Percentiles rank a stretch among this genome's conserved stretches.
These are phyloP conservation scores for Emmelina monodactyla DNA, from an alignment of 2,888 invertebrate genomes.

Conservation along the genomic window DNA sequence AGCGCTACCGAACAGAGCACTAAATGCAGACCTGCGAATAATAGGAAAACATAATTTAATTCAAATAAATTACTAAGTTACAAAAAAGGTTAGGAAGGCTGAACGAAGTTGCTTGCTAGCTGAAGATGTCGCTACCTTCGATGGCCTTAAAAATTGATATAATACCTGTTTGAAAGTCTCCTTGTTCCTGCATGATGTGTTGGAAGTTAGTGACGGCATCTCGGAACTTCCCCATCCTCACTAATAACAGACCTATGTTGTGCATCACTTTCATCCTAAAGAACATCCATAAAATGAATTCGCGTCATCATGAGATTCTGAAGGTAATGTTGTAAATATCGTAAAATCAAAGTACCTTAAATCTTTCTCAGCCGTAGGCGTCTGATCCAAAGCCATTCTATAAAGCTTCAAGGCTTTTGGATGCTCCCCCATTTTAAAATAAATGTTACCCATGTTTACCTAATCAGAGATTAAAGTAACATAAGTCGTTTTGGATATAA, in stretches of 20 bases:
- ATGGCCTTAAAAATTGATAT: too few relatives aligned
- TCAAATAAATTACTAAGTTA: too few relatives aligned
- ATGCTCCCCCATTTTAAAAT: conserved; percentile 92
- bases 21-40: conserved; percentile 79
- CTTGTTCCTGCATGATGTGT: conserved; percentile 96
- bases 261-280: conserved; percentile 95
- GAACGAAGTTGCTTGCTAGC: too few relatives aligned
- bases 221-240: conserved; percentile 94
- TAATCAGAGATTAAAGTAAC: conserved; percentile 20
- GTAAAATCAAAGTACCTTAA: conserved; percentile 68
- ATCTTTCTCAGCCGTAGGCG: conserved; percentile 91
- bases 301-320: too few relatives aligned
- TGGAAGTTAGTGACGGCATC: conserved; percentile 98
- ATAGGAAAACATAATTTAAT: too few relatives aligned
- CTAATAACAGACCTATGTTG: conserved; percentile 94
- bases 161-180: conserved; percentile 83
- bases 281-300: too few relatives aligned
- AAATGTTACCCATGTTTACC: conserved; percentile 96
- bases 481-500: not conserved
- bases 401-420: conserved; percentile 97
- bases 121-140: too few relatives aligned
- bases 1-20: conserved; percentile 89
- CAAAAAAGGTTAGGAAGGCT: too few relatives aligned
- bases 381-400: conserved; percentile 97
- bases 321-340: not conserved